Conservation (phyloP, 2,113 vertebrate species). For the Petroica traversi region DNA sequence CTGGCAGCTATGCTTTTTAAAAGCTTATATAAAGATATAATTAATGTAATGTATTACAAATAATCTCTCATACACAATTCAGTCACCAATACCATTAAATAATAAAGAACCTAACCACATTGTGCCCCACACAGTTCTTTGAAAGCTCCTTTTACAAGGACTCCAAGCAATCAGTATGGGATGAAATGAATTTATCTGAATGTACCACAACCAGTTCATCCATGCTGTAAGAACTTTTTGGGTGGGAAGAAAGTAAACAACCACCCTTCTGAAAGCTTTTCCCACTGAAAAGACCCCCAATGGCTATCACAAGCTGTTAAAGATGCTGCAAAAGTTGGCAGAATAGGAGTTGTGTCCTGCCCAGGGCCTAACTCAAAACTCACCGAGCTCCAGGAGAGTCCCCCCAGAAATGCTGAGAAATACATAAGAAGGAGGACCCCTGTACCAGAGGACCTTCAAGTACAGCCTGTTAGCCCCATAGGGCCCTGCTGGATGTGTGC, state of each 20-base stretch:
- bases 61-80: not conserved
- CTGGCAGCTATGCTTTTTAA: not conserved
- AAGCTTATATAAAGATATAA: not conserved
- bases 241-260: not conserved
- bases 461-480: accelerated
- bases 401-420: not conserved
- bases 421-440: not conserved
- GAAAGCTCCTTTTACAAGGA: not conserved
- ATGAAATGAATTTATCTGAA: not conserved
- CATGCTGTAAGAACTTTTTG: not conserved
- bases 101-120: not conserved
- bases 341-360: not conserved
- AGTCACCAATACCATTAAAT: not conserved
- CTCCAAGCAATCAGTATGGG: not conserved
- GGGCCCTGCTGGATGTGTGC: not conserved
- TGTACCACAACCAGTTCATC: not conserved
- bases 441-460: not conserved
- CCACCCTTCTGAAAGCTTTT: not conserved
- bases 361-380: not conserved
- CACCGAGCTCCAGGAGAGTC: accelerated
- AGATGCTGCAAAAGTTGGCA: not conserved
- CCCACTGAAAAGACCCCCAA: not conserved
- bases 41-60: not conserved
- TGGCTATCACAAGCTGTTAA: not conserved
- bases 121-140: not conserved